phyloP scores from a whole-genome alignment of 1,140 invertebrate genomes.

The Calosoma granatense region DNA sequence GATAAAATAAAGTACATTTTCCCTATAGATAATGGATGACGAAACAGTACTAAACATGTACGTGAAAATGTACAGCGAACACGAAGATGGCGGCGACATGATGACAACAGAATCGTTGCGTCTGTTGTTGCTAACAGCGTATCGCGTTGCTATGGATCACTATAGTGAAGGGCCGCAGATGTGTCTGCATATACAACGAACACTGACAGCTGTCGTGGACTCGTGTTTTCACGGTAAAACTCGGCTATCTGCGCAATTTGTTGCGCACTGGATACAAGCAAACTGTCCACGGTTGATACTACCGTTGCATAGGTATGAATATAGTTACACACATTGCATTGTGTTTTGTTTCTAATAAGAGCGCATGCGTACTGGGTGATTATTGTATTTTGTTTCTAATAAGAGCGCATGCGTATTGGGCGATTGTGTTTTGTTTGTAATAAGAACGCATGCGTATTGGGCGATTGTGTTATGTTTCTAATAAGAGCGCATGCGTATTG shows the following conservation, averaged over 20 bases:
- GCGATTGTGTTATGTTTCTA: no score
- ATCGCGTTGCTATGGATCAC: slow-evolving; percentile 65
- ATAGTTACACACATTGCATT: no score
- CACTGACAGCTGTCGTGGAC: slow-evolving; percentile 55
- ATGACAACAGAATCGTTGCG: slow-evolving; percentile 48
- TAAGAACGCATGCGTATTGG: no score
- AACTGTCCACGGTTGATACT: slow-evolving; percentile 64
- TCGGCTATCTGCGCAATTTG: slow-evolving; percentile 57
- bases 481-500: no score
- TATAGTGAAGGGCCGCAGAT: slow-evolving; percentile 52
- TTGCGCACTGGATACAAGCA: slow-evolving; percentile 67
- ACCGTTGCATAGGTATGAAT: slow-evolving; percentile 70
- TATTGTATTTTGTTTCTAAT: no score
- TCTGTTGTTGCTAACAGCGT: slow-evolving; percentile 55
- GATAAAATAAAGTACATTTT: slow-evolving; percentile 10
- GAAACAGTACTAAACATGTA: slow-evolving; percentile 24
- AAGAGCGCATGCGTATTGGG: no score
- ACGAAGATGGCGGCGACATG: slow-evolving; percentile 30
- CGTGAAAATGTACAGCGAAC: slow-evolving; percentile 39
- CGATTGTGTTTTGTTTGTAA: no score
- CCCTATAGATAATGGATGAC: slow-evolving; percentile 30
- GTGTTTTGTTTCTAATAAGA: no score
- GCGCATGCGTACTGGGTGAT: no score
- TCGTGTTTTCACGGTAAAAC: slow-evolving; percentile 73
- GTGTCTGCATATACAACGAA: slow-evolving; percentile 49